These are phyloP conservation scores for Drosophila melanica DNA, from an alignment of 1,140 invertebrate species.

Conservation along the genomic window DNA sequence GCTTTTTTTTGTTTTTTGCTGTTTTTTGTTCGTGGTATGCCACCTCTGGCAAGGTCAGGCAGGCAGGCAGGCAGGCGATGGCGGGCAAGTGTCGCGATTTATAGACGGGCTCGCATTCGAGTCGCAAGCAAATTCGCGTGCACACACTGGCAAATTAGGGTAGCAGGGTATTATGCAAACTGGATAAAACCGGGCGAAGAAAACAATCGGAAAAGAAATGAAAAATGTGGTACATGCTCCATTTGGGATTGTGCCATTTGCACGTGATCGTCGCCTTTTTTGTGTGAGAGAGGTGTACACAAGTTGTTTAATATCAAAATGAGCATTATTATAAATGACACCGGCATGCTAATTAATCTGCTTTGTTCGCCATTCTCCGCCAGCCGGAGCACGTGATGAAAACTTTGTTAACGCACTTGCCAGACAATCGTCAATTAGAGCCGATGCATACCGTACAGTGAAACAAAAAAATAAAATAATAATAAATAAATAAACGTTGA, in stretches of 20 bases:
- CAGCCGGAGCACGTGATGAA: slow-evolving; percentile 57
- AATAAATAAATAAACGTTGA: neutral
- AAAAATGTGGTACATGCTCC: slow-evolving; percentile 21
- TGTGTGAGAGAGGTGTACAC: slow-evolving; percentile 26
- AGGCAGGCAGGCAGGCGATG: no score
- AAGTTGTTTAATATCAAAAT: slow-evolving; percentile 38
- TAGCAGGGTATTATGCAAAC: slow-evolving; percentile 28
- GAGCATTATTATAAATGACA: slow-evolving; percentile 55
- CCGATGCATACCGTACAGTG: neutral
- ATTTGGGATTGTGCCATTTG: slow-evolving; percentile 25
- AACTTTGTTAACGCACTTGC: slow-evolving; percentile 62
- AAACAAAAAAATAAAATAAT: neutral
- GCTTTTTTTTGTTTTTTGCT: no score
- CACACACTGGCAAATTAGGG: slow-evolving; percentile 27
- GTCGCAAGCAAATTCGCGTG: slow-evolving; percentile 24
- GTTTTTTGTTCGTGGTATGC: slow-evolving; percentile 44
- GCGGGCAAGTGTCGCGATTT: slow-evolving; percentile 37
- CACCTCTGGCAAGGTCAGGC: slow-evolving; percentile 77
- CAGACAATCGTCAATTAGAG: slow-evolving; percentile 73
- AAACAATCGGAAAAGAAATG: slow-evolving; percentile 4
- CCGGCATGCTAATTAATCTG: slow-evolving; percentile 70
- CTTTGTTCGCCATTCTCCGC: slow-evolving; percentile 67
- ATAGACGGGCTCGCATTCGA: slow-evolving; percentile 28
- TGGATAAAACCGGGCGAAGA: neutral
- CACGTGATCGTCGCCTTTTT: slow-evolving; percentile 15